Evolutionary conservation across 1,140 invertebrate genomes (phyloP), one percentile per base, ranked within the genome.

Genomic region (Phortica variegata): DNA sequence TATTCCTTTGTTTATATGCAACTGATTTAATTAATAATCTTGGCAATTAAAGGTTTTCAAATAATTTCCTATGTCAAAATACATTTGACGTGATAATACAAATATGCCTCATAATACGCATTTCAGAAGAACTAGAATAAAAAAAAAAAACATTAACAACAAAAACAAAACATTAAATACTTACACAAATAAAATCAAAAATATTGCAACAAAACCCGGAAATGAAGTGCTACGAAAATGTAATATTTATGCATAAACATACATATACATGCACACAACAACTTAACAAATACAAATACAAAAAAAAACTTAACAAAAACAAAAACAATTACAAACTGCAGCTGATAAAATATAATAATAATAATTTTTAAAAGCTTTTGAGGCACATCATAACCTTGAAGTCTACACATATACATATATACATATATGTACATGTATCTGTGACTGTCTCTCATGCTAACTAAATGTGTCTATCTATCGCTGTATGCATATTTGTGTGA

Each of bases 341-440:
- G 62, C 62, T 68, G 62, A 66, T 68, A 66, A 68, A 66, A 68
- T 68, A 68, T 62, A 60, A 65, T 62, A 59, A 48, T 37, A 66
- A 65, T 66, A 66, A 65, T 65, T 58, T 66, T 59, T 52, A 50
- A 52, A 51, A 60, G 62, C 56, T 62, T 62, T 61, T 20, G 41
- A 32, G 8, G 21, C 3, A 3, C 57, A 55, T 56, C 57, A 68
- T 66, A 66, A 66, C 63, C 63, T 66, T 66, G 63, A 66, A 63
- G n/a, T 13, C n/a, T 36, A 36, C 12, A 16, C n/a, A 36, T 13
- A 36, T 36, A 36, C 33, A 12, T n/a, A 13, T 16, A 36, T 16
- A 13, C 12, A 12, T 36, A 36, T 36, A 36, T 5, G 6, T 38
- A 12, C 16, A 19, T 19, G 33, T 34, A 15, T 34, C 5, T 34